Conservation (phyloP, 2,888 invertebrate genomes). For the Noctua janthina region DNA sequence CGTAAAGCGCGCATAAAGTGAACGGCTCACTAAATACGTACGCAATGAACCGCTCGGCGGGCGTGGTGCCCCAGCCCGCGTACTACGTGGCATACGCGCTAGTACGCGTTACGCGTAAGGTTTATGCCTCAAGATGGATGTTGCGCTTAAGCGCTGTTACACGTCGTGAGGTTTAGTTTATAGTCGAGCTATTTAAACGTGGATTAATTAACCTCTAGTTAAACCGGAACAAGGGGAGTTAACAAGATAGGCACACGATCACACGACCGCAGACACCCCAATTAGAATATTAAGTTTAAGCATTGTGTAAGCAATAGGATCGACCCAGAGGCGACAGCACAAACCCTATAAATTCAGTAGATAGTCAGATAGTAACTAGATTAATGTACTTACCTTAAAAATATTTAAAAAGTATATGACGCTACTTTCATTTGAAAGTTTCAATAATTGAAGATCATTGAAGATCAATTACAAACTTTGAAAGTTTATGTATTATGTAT, state of each 20-base stretch:
- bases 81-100: constrained; percentile 2
- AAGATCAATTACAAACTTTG: too few relatives aligned
- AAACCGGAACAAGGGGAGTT: neutral
- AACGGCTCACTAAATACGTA: constrained; percentile 50
- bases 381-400: neutral
- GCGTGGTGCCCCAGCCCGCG: neutral
- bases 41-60: constrained; percentile 25
- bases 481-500: too few relatives aligned
- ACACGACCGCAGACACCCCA: constrained; percentile 22
- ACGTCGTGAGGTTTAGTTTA: constrained; percentile 42
- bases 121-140: constrained; percentile 43
- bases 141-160: constrained; percentile 28
- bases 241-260: constrained; percentile 3
- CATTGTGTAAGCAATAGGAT: neutral
- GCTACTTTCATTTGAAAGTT: neutral
- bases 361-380: neutral
- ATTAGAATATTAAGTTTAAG: constrained; percentile 25
- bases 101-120: constrained; percentile 16
- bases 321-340: neutral
- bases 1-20: constrained; percentile 41
- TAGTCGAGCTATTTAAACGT: constrained; percentile 24
- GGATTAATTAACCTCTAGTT: constrained; percentile 20
- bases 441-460: neutral
- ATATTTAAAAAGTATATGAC: neutral
- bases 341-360: neutral